Conservation (phyloP, 2,888 invertebrate species). For the Eumacrocentrus americanus region DNA sequence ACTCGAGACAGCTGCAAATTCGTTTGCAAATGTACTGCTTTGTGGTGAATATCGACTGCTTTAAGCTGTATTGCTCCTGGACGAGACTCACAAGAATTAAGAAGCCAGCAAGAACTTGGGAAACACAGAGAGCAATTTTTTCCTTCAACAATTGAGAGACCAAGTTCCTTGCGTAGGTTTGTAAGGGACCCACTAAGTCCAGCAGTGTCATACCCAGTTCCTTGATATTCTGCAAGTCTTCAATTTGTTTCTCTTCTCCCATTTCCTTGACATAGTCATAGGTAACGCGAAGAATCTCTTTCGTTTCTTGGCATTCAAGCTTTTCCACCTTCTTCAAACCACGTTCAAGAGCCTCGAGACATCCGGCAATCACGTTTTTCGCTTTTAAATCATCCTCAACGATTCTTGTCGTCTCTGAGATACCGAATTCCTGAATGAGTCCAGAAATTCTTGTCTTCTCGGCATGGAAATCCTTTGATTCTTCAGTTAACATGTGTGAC, state of each 20-base stretch:
- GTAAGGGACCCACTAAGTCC: constrained; percentile 50
- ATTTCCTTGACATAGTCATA: constrained; percentile 54
- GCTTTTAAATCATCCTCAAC: background rate
- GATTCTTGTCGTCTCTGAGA: background rate
- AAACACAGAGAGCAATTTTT: constrained; percentile 50
- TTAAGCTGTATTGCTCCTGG: constrained; percentile 52
- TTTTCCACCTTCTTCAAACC: constrained; percentile 50
- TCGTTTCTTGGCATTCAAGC: constrained; percentile 48
- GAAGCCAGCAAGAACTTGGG: constrained; percentile 51
- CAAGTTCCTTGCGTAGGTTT: constrained; percentile 50
- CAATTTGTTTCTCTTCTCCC: constrained; percentile 53
- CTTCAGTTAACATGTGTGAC: constrained; percentile 44
- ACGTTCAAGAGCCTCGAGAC: constrained; percentile 42
- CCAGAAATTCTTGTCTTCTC: background rate
- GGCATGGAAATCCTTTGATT: constrained; percentile 42
- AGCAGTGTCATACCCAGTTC: constrained; percentile 53
- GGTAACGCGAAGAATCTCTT: constrained; percentile 51
- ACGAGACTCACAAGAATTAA: constrained; percentile 51
- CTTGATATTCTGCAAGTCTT: constrained; percentile 57
- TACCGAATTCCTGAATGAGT: background rate
- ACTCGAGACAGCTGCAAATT: constrained; percentile 53
- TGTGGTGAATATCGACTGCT: constrained; percentile 50
- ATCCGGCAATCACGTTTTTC: background rate
- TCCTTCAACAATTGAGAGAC: constrained; percentile 45
- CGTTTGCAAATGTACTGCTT: constrained; percentile 56